Percentiles rank a stretch among this genome's conserved stretches.
Conservation (phyloP, 2,113 vertebrate genomes). For the Chlorodrepanis virens region DNA sequence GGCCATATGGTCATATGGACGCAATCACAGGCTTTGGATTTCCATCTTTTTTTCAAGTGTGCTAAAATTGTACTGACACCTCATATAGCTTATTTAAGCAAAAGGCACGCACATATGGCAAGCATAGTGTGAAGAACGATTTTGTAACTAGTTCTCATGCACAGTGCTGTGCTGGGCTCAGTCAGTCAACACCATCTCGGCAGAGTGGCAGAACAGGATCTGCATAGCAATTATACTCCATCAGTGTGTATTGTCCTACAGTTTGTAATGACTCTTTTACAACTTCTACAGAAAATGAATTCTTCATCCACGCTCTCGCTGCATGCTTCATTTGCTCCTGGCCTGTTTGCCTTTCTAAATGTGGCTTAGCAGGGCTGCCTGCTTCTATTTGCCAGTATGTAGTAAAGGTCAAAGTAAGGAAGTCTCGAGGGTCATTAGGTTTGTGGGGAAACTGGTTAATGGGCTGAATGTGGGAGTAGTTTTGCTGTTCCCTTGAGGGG, state of each 20-base stretch:
- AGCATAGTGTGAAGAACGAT: background rate
- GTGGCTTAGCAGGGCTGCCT: background rate
- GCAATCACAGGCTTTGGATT: background rate
- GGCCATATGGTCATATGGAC: background rate
- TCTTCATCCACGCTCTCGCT: background rate
- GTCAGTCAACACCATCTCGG: background rate
- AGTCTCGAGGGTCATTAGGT: background rate
- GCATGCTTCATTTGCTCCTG: background rate
- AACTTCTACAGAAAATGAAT: background rate
- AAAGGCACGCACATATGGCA: background rate
- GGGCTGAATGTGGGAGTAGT: background rate
- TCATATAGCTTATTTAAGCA: conserved; percentile 31
- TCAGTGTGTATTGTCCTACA: background rate
- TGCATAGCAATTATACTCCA: background rate
- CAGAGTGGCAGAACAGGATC: background rate
- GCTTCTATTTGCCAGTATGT: background rate
- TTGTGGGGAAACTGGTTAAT: background rate
- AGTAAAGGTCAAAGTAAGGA: background rate
- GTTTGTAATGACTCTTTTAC: background rate
- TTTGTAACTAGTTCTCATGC: background rate
- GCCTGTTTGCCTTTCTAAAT: background rate
- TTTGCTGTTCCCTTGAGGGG: background rate
- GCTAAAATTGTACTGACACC: conserved; percentile 17
- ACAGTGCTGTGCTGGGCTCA: background rate
- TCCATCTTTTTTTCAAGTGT: background rate